Conservation (phyloP, 2,888 invertebrate genomes). For the Plagiodera versicolora region DNA sequence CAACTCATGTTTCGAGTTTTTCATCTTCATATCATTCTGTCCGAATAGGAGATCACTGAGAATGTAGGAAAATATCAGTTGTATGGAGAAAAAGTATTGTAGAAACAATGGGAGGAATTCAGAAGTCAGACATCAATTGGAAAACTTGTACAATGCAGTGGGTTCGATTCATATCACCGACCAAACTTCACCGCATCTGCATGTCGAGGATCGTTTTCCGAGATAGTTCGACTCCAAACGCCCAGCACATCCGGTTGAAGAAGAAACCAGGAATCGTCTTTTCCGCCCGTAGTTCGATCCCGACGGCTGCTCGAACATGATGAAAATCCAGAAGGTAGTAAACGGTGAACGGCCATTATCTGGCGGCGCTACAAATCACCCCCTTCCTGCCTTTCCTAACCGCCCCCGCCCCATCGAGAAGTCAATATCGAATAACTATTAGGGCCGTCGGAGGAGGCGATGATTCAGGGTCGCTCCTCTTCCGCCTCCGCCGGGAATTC, state of each 20-base stretch:
- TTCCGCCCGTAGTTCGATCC: constrained; percentile 42
- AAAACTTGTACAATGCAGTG: too few relatives aligned
- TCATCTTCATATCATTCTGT: too few relatives aligned
- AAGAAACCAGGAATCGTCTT: constrained; percentile 26
- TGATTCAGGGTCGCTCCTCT: constrained; percentile 46
- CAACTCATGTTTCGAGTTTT: too few relatives aligned
- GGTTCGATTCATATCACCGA: background rate
- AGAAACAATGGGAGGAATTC: too few relatives aligned
- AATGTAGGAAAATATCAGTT: too few relatives aligned
- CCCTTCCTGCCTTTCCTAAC: constrained; percentile 19
- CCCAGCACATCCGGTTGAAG: constrained; percentile 2
- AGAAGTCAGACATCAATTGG: too few relatives aligned
- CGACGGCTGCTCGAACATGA: constrained; percentile 46
- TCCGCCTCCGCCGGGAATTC: constrained; percentile 32
- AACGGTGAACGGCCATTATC: constrained; percentile 42
- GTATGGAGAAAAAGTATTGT: too few relatives aligned
- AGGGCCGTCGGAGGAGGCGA: constrained; percentile 42
- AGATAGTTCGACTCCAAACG: background rate
- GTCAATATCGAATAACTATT: constrained; percentile 52
- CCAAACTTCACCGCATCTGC: background rate
- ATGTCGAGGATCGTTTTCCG: background rate
- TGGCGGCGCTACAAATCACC: constrained; percentile 45
- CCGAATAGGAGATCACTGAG: too few relatives aligned
- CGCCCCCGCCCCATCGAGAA: constrained; percentile 36
- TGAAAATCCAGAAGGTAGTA: constrained; percentile 42